Evolutionary conservation across 2,888 invertebrate species (phyloP).

Genomic region (Nomada hirtipes): DNA sequence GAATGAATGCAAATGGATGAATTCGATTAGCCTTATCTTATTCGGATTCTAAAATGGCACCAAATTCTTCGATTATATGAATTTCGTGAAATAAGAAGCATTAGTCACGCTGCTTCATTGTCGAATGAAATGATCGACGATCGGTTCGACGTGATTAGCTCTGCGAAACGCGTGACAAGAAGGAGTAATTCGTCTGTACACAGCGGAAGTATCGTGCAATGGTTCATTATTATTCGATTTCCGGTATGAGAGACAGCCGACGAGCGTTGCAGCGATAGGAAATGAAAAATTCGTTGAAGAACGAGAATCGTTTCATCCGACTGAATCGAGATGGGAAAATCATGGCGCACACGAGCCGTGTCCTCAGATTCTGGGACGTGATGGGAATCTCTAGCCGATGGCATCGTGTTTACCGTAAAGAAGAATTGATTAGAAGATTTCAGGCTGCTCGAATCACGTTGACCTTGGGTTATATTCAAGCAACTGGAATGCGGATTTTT

Average conservation of each 20-base stretch:
- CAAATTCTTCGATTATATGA: not conserved
- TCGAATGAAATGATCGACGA: not conserved
- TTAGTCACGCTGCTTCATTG: not conserved
- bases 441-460: conserved; percentile 6
- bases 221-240: conserved; percentile 50
- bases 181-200: conserved; percentile 16
- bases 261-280: not conserved
- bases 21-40: not conserved
- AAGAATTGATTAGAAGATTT: conserved; percentile 16
- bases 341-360: conserved; percentile 27
- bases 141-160: not conserved
- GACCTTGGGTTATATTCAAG: conserved; percentile 51
- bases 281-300: not conserved
- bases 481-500: conserved; percentile 45
- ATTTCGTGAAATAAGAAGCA: not conserved
- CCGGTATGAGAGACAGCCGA: conserved; percentile 41
- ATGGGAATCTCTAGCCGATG: conserved; percentile 12
- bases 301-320: not conserved
- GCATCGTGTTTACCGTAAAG: conserved; percentile 21
- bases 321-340: conserved; percentile 9
- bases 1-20: not conserved
- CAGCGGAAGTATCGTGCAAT: conserved; percentile 51
- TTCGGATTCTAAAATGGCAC: too few species aligned
- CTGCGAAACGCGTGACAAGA: conserved; percentile 47
- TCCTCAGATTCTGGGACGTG: conserved; percentile 21